Evolutionary conservation across 2,797 vertebrate genomes (phyloP).

Genomic region (Alosa sapidissima): DNA sequence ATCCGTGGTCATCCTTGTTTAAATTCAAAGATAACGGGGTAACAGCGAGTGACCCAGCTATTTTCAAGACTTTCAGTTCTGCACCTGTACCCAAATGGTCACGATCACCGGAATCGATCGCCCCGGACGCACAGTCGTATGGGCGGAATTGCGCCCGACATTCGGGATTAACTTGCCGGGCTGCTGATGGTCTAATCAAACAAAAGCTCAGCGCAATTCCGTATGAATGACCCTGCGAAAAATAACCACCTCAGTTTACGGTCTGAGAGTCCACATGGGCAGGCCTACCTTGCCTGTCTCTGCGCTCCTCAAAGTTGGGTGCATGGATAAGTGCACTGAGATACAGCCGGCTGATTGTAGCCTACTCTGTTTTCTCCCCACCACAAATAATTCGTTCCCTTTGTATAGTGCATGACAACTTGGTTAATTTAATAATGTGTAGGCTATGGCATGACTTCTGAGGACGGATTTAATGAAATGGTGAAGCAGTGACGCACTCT

Average conservation of each 20-base stretch:
- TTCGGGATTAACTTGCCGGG: conserved; percentile 53
- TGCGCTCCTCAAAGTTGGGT: not conserved
- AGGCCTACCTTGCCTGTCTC: not conserved
- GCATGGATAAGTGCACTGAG: not conserved
- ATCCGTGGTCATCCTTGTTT: not conserved
- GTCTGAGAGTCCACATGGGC: not conserved
- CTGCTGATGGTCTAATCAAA: conserved; percentile 53
- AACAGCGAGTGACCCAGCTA: not conserved
- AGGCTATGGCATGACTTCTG: not conserved
- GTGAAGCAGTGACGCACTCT: conserved; percentile 4
- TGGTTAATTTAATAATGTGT: not conserved
- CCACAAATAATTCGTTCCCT: not conserved
- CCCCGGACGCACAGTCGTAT: not conserved
- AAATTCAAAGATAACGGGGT: not conserved
- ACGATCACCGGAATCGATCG: not conserved
- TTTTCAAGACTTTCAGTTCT: not conserved
- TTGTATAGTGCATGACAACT: not conserved
- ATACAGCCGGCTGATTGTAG: not conserved
- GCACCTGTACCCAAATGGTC: not conserved
- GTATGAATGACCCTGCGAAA: conserved; percentile 34
- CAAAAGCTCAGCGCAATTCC: conserved; percentile 44
- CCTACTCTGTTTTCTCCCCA: not conserved
- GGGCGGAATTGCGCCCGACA: conserved; percentile 36
- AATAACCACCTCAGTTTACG: not conserved
- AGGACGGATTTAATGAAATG: not conserved